Conservation (phyloP, 1,140 invertebrate species). For the Rhizoglyphus robini region DNA sequence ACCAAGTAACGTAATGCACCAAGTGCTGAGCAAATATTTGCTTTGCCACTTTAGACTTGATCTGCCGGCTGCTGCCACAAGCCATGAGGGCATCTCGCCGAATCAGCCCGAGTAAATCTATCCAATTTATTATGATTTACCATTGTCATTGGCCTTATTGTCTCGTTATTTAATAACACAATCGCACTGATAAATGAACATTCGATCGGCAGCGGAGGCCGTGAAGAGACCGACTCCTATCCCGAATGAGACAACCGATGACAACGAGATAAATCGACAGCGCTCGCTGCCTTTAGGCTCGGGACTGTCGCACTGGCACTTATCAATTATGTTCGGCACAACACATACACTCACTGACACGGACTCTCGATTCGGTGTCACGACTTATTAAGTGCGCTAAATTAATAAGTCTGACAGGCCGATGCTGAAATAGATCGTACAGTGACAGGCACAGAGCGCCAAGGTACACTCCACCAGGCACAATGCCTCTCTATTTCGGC, state of each 20-base stretch:
- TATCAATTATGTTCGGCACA: conserved; percentile 10
- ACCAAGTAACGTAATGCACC: too few relatives aligned
- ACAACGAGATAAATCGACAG: conserved; percentile 5
- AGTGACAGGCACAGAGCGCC: too few relatives aligned
- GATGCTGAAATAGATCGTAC: neutral
- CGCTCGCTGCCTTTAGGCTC: conserved; percentile 4
- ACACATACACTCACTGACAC: neutral
- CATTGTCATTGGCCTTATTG: conserved; percentile 1
- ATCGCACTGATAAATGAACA: neutral
- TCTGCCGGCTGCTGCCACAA: neutral
- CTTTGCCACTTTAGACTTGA: neutral
- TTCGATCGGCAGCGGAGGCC: neutral
- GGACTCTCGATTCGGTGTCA: conserved; percentile 2
- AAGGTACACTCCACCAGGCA: too few relatives aligned
- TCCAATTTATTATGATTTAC: conserved; percentile 14
- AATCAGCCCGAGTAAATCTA: neutral
- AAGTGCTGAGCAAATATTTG: conserved; percentile 10
- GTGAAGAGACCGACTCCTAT: neutral
- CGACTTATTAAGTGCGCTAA: conserved; percentile 2
- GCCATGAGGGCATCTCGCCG: too few relatives aligned
- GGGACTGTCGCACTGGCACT: neutral
- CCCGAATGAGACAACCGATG: conserved; percentile 3
- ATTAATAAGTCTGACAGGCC: neutral
- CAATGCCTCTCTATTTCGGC: too few relatives aligned
- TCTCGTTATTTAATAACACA: conserved; percentile 11